Evolutionary conservation across 2,797 vertebrate genomes (phyloP), one percentile per base, ranked within the genome.

Genomic region (Cyclopterus lumpus): DNA sequence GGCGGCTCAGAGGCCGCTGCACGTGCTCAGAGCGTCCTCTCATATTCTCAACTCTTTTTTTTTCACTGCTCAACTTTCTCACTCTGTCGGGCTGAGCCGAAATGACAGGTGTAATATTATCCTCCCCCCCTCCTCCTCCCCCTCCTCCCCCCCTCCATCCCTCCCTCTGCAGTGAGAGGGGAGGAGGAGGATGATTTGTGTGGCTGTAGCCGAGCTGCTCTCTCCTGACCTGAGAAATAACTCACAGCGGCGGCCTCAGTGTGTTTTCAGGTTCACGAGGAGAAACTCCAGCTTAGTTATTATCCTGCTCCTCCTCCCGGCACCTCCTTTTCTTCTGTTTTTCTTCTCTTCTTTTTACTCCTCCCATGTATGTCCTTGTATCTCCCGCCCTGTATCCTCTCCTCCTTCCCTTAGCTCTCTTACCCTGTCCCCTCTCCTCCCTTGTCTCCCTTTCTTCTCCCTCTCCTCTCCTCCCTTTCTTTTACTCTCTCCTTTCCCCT

Each of bases 31-130:
- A 51, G 3, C 11, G 32, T 62, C 24, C 63, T 30, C 46, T 16
- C 24, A 51, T 24, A 24, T 38, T 44, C 46, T 38, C 38, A 8
- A 51, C 63, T 57, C 48, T 54, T 44, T 28, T 42, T 22, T 44
- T 61, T 2, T 24, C 0, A 65, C 7, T 28, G 18, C 51, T 67
- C 18, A 24, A 24, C 18, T 59, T 46, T 54, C 20, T 12, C 9
- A 14, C 26, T 3, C 1, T 30, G 22, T 64, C 9, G 81, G 46
- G 54, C 79, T 70, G 68, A 80, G 77, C 76, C 83, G 64, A 90
- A 84, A 88, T 90, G 87, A 90, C 84, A 90, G 85, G 80, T 87
- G 84, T 92, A 74, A 90, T 89, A 89, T 91, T 91, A 85, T 28
- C 26, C 28, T 28, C 26, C 79, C 73, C 59, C 71, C 57, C 58